These are phyloP conservation scores for Varanus salvator DNA, from an alignment of 2,113 vertebrate species.

Conservation along the genomic window DNA sequence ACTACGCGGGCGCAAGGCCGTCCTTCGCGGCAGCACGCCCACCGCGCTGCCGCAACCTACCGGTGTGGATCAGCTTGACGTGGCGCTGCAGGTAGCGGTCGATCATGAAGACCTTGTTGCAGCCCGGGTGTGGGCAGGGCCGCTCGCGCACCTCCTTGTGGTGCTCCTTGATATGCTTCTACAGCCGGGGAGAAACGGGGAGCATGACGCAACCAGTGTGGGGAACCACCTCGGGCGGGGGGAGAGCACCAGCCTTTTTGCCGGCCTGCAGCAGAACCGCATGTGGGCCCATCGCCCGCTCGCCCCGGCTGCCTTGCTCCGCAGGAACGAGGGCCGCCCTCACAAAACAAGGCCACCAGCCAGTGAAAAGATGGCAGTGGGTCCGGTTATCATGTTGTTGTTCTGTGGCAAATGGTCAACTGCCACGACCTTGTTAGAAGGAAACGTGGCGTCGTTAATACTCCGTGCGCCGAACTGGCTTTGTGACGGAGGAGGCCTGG, in stretches of 20 bases:
- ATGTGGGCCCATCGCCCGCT: too few species aligned
- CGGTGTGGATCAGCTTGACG: constrained; percentile 95
- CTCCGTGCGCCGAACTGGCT: too few species aligned
- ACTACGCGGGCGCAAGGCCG: too few species aligned
- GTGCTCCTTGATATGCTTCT: constrained; percentile 98
- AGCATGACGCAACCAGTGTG: not conserved
- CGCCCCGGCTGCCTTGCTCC: not conserved
- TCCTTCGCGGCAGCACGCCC: not conserved
- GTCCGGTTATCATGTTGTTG: not conserved
- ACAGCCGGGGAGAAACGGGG: not conserved
- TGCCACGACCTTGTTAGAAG: not conserved
- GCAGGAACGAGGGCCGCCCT: too few species aligned
- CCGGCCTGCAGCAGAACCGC: too few species aligned
- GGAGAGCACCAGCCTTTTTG: too few species aligned
- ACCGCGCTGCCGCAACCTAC: constrained; percentile 61
- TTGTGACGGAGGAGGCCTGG: not conserved
- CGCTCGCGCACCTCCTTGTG: constrained; percentile 93
- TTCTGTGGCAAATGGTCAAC: not conserved
- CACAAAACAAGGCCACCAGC: not conserved
- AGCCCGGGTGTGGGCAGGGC: constrained; percentile 95
- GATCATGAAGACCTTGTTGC: constrained; percentile 99
- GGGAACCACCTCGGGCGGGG: too few species aligned
- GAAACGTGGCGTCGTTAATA: not conserved
- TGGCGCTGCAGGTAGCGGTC: constrained; percentile 97
- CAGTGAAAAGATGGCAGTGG: too few species aligned